A percentile compares a stretch with the other conserved stretches of the same genome.
Conservation (phyloP, 2,113 vertebrate genomes). For the Rhombomys opimus region DNA sequence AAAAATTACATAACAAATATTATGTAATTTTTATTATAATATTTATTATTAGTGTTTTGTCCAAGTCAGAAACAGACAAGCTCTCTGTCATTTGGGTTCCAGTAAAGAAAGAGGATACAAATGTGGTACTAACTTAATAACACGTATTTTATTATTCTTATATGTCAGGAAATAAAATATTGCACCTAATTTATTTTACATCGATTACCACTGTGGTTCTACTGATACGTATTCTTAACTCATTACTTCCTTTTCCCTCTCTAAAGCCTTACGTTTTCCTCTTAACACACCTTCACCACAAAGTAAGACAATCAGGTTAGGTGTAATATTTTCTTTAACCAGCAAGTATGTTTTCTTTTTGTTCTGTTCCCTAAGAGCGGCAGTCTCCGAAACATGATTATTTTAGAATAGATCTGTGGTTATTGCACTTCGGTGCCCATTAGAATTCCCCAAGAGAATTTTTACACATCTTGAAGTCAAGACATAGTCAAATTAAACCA, state of each 20-base stretch:
- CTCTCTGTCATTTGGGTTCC: not conserved
- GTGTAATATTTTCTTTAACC: not conserved
- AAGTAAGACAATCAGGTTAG: not conserved
- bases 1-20: not conserved
- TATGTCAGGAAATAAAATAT: not conserved
- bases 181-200: not conserved
- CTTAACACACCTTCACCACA: not conserved
- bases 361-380: not conserved
- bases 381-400: not conserved
- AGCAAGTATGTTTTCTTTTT: slow-evolving; percentile 32
- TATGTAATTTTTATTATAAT: too few species aligned
- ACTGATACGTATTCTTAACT: not conserved
- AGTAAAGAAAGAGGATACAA: not conserved
- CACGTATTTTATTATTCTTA: not conserved
- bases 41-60: not conserved
- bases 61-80: not conserved
- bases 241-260: not conserved
- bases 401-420: not conserved
- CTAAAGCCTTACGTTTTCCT: slow-evolving; percentile 3
- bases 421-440: not conserved
- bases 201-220: not conserved
- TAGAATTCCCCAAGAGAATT: not conserved
- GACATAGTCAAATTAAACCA: not conserved
- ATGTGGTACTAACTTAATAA: not conserved
- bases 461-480: not conserved